Conservation (phyloP, 2,888 invertebrate genomes). For the Girardia tigrina region DNA sequence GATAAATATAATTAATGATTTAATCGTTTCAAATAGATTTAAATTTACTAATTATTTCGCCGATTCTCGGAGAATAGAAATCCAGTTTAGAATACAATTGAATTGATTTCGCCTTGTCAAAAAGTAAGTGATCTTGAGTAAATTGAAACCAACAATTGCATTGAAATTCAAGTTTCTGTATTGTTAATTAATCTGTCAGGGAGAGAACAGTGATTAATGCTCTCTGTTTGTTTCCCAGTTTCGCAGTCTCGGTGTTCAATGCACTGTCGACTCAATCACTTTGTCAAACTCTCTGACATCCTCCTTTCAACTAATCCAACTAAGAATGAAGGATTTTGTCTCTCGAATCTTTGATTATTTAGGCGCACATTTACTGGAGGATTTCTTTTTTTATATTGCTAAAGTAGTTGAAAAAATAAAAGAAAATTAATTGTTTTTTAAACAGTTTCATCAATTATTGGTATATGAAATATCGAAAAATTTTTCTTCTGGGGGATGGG, state of each 20-base stretch:
- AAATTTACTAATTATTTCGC: too few relatives aligned
- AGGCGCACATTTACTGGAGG: not conserved
- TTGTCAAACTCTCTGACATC: slow-evolving; percentile 11
- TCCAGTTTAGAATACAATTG: slow-evolving; percentile 14
- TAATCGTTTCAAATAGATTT: not conserved
- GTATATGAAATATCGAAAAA: too few relatives aligned
- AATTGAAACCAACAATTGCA: slow-evolving; percentile 23
- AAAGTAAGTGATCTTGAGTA: slow-evolving; percentile 15
- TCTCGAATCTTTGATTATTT: not conserved
- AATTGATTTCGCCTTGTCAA: slow-evolving; percentile 18
- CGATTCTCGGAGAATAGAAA: not conserved
- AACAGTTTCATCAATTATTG: too few relatives aligned
- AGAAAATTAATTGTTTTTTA: too few relatives aligned
- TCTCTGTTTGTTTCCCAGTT: not conserved
- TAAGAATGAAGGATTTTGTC: slow-evolving; percentile 1
- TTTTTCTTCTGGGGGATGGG: too few relatives aligned
- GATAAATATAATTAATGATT: not conserved
- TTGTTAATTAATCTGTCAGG: slow-evolving; percentile 19
- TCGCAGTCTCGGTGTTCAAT: not conserved
- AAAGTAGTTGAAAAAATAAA: too few relatives aligned
- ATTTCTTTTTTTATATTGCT: too few relatives aligned
- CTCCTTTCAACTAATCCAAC: not conserved
- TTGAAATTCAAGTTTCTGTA: slow-evolving; percentile 17
- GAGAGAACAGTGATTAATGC: slow-evolving; percentile 7
- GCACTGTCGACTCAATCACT: slow-evolving; percentile 20